Evolutionary conservation across 2,797 vertebrate species (phyloP).

Genomic region (Threskiornis aethiopicus): DNA sequence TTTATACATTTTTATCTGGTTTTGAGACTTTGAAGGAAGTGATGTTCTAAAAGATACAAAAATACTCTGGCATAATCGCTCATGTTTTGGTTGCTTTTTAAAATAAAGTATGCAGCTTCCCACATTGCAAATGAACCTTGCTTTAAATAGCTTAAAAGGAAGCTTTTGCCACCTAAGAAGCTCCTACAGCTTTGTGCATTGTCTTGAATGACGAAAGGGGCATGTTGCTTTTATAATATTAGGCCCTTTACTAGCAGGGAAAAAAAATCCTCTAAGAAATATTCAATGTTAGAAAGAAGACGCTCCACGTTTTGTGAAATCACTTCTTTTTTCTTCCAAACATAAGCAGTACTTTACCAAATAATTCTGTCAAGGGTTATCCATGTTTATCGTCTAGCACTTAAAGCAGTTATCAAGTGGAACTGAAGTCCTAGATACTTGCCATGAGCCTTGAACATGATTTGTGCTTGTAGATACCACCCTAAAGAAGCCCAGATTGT

Average conservation of each 20-base stretch:
- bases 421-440: not conserved
- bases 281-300: not conserved
- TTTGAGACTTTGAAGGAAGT: not conserved
- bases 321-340: not conserved
- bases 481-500: not conserved
- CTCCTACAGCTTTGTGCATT: not conserved
- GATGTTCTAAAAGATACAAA: not conserved
- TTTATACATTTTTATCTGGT: not conserved
- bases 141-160: not conserved
- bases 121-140: not conserved
- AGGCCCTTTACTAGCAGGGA: not conserved
- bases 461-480: not conserved
- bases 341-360: not conserved
- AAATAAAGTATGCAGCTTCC: not conserved
- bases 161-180: not conserved
- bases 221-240: not conserved
- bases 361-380: not conserved
- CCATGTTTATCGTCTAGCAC: not conserved
- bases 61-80: not conserved
- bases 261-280: not conserved
- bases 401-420: not conserved
- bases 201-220: not conserved
- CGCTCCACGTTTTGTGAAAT: not conserved
- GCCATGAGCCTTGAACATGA: not conserved
- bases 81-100: not conserved